Conservation (phyloP, 2,888 invertebrate species). For the Eupithecia inturbata region DNA sequence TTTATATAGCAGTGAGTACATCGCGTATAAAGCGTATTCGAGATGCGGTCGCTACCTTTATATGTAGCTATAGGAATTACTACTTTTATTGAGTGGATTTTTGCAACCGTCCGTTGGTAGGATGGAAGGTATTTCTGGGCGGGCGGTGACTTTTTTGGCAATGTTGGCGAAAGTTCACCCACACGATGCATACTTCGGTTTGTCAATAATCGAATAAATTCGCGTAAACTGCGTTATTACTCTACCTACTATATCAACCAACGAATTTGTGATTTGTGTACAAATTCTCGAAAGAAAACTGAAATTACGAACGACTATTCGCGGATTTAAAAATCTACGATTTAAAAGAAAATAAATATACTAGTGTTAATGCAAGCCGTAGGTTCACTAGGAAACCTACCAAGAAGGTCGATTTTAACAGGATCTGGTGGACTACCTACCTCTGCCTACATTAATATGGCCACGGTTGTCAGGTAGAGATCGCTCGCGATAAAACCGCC, state of each 20-base stretch:
- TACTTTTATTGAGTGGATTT: constrained; percentile 80
- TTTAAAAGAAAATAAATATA: neutral
- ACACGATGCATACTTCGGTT: constrained; percentile 52
- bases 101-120: constrained; percentile 69
- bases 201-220: constrained; percentile 43
- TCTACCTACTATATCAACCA: neutral
- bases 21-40: constrained; percentile 82
- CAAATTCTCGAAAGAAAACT: neutral
- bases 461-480: too few relatives aligned
- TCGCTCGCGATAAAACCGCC: too few relatives aligned
- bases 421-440: neutral
- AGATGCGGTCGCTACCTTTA: constrained; percentile 76
- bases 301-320: neutral
- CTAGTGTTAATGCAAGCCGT: neutral
- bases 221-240: constrained; percentile 6
- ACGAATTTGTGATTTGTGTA: neutral
- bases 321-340: neutral
- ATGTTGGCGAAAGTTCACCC: constrained; percentile 55
- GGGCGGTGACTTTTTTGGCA: constrained; percentile 61
- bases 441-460: neutral
- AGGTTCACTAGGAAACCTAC: too few relatives aligned
- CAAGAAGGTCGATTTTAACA: neutral
- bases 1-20: constrained; percentile 84
- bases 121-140: constrained; percentile 63
- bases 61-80: constrained; percentile 82